phyloP scores from a whole-genome alignment of 2,888 invertebrate species.

The Idaea aversata region DNA sequence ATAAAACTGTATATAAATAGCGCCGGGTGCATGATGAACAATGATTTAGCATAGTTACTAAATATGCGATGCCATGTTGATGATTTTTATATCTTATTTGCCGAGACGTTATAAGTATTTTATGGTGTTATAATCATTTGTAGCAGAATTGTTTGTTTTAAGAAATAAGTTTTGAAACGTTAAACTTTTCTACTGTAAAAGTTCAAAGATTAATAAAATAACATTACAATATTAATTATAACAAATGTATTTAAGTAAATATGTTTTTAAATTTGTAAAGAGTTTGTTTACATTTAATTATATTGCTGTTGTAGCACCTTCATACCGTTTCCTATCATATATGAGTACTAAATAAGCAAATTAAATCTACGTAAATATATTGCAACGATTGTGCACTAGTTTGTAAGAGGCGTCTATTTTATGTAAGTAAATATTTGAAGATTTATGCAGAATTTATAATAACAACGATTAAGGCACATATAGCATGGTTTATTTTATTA shows the following conservation, averaged over 20 bases:
- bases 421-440: neutral
- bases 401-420: constrained; percentile 2
- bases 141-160: too few species aligned
- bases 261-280: too few species aligned
- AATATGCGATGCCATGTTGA: too few species aligned
- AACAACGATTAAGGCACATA: neutral
- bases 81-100: too few species aligned
- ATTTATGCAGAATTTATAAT: neutral
- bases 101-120: too few species aligned
- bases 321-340: constrained; percentile 5
- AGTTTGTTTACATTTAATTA: neutral
- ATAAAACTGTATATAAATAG: too few species aligned
- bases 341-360: constrained; percentile 2
- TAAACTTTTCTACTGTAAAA: too few species aligned
- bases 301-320: neutral
- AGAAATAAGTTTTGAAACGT: too few species aligned
- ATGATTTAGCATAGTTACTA: too few species aligned
- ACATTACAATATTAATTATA: neutral
- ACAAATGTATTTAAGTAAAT: too few species aligned
- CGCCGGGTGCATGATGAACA: too few species aligned
- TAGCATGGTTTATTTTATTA: constrained; percentile 3
- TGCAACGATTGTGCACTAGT: neutral
- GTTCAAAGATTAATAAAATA: constrained; percentile 4
- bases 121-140: too few species aligned
- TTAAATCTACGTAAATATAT: neutral